Evolutionary conservation across 2,888 invertebrate genomes (phyloP).

Genomic region (Eupithecia insigniata): DNA sequence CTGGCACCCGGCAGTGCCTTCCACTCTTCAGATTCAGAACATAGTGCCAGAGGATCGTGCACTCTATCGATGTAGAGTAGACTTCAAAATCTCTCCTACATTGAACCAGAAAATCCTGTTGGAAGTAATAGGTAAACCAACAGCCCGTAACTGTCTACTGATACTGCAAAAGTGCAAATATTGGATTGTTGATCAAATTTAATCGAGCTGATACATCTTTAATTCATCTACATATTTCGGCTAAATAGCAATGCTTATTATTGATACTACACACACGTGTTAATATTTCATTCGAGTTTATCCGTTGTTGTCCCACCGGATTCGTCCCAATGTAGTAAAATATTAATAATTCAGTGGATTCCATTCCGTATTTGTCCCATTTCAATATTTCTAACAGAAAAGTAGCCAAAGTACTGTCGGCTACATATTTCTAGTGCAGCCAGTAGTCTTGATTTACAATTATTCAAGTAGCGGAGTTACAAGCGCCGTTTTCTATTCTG

Average conservation of each 20-base stretch:
- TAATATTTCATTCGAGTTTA: too few species aligned
- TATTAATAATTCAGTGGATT: too few species aligned
- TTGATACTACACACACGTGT: too few species aligned
- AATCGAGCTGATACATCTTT: not conserved
- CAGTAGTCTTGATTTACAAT: too few species aligned
- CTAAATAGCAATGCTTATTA: not conserved
- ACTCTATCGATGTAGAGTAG: constrained; percentile 91
- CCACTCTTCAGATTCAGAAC: constrained; percentile 87
- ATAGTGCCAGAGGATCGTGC: constrained; percentile 90
- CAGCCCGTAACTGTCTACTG: not conserved
- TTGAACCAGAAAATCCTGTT: constrained; percentile 89
- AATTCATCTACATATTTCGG: not conserved
- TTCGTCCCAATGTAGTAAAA: too few species aligned
- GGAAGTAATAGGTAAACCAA: constrained; percentile 87
- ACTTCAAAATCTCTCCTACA: constrained; percentile 91
- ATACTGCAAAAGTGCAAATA: not conserved
- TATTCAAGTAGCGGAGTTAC: too few species aligned
- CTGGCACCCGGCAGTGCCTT: constrained; percentile 88
- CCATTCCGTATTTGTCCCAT: too few species aligned
- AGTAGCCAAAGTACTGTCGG: too few species aligned
- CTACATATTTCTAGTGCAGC: too few species aligned
- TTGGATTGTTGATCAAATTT: not conserved
- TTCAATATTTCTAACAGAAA: too few species aligned
- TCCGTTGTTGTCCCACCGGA: too few species aligned
- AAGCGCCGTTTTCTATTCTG: too few species aligned